Percentiles rank a stretch among this genome's conserved stretches.
These are phyloP conservation scores for Drosophila neonasuta DNA, from an alignment of 2,888 invertebrate species.

Conservation along the genomic window DNA sequence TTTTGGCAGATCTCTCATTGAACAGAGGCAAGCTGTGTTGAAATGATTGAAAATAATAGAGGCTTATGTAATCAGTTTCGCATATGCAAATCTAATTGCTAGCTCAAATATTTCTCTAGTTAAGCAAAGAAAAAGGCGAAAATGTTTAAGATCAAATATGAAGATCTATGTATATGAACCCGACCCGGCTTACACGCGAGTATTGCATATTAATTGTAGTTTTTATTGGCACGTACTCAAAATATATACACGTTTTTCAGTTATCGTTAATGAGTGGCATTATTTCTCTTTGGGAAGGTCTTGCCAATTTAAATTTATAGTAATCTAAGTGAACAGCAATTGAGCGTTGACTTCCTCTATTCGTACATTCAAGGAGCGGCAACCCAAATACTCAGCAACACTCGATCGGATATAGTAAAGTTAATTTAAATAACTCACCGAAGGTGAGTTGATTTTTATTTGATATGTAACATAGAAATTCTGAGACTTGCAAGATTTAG, in stretches of 20 bases:
- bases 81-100: constrained; percentile 26
- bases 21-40: constrained; percentile 29
- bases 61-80: constrained; percentile 21
- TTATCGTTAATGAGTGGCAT: constrained; percentile 34
- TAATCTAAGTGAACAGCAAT: constrained; percentile 13
- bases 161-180: constrained; percentile 14
- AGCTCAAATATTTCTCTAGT: constrained; percentile 28
- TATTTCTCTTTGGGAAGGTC: constrained; percentile 18
- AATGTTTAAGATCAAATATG: constrained; percentile 18
- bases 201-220: constrained; percentile 41
- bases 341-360: constrained; percentile 11
- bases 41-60: constrained; percentile 14
- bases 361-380: constrained; percentile 23
- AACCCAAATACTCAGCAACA: constrained; percentile 4
- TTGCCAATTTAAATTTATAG: constrained; percentile 25
- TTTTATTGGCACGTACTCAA: constrained; percentile 45
- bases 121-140: not conserved
- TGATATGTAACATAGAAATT: too few species aligned
- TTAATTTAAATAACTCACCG: not conserved
- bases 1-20: constrained; percentile 30
- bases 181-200: constrained; percentile 9
- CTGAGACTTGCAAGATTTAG: not conserved
- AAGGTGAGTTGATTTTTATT: constrained; percentile 18
- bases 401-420: constrained; percentile 8
- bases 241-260: constrained; percentile 35